Conservation (phyloP, 2,113 vertebrate species). For the Naja naja region DNA sequence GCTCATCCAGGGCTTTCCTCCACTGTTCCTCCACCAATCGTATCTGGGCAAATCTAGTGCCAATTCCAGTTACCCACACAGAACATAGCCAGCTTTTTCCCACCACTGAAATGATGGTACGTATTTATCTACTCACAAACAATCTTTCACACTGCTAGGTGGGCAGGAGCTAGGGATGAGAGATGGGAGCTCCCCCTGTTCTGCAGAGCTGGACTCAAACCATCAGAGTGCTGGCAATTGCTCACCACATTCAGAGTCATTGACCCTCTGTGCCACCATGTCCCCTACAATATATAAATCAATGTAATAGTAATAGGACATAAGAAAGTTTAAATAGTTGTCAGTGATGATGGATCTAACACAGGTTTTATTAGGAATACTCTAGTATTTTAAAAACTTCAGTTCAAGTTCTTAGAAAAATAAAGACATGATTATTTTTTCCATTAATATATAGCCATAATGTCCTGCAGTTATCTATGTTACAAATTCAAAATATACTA, state of each 20-base stretch:
- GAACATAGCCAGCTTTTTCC: neutral
- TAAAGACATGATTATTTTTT: neutral
- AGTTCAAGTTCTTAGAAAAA: neutral
- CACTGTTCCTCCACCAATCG: neutral
- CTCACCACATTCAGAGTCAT: neutral
- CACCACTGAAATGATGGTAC: neutral
- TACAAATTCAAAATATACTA: conserved; percentile 9
- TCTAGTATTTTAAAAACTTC: neutral
- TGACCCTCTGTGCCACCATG: neutral
- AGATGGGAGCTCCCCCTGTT: neutral
- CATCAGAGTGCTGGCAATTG: neutral
- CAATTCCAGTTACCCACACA: neutral
- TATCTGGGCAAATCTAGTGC: neutral
- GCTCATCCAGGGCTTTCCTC: neutral
- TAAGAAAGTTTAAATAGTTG: neutral
- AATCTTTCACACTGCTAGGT: neutral
- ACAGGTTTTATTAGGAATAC: neutral
- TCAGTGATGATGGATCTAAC: neutral
- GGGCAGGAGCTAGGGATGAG: neutral
- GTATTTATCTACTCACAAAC: neutral
- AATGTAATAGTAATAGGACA: neutral
- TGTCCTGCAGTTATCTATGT: neutral
- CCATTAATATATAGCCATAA: neutral
- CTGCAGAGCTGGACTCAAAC: neutral
- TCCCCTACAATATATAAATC: neutral